These are phyloP conservation scores for Drosophila hydei DNA, from an alignment of 1,140 invertebrate genomes.

Conservation along the genomic window DNA sequence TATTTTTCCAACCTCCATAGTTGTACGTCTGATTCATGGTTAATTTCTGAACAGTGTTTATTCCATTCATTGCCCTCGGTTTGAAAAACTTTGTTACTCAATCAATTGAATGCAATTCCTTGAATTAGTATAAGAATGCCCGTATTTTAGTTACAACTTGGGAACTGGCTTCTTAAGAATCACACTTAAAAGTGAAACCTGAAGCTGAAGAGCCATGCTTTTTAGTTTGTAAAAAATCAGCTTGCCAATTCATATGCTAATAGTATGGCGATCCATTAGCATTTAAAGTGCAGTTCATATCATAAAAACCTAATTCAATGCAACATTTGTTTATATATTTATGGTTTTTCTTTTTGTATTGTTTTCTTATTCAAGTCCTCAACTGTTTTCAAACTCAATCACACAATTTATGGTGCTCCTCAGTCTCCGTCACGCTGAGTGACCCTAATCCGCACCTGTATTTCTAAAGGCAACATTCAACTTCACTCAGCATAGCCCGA, in stretches of 20 bases:
- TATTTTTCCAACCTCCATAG: conserved; percentile 2
- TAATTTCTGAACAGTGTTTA: conserved; percentile 4
- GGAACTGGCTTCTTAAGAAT: too few species aligned
- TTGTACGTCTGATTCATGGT: background rate
- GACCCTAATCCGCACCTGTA: conserved; percentile 80
- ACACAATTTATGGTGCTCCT: conserved; percentile 41
- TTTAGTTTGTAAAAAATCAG: background rate
- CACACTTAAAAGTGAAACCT: background rate
- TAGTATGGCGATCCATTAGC: conserved; percentile 6
- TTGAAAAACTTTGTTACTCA: conserved; percentile 2
- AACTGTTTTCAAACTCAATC: conserved; percentile 36
- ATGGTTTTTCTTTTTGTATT: background rate
- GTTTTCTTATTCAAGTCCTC: background rate
- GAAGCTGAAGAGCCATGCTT: background rate
- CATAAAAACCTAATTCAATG: background rate
- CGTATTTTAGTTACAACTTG: too few species aligned
- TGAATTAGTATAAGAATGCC: conserved; percentile 27
- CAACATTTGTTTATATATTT: conserved; percentile 10
- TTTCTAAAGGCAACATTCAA: conserved; percentile 42
- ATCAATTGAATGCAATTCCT: conserved; percentile 22
- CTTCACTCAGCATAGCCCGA: conserved; percentile 33
- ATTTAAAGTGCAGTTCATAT: conserved; percentile 9
- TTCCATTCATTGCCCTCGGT: conserved; percentile 27
- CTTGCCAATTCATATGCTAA: conserved; percentile 22
- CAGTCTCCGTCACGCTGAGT: conserved; percentile 26